These are phyloP conservation scores for Onychostoma macrolepis DNA, from an alignment of 2,113 vertebrate species.

Conservation along the genomic window DNA sequence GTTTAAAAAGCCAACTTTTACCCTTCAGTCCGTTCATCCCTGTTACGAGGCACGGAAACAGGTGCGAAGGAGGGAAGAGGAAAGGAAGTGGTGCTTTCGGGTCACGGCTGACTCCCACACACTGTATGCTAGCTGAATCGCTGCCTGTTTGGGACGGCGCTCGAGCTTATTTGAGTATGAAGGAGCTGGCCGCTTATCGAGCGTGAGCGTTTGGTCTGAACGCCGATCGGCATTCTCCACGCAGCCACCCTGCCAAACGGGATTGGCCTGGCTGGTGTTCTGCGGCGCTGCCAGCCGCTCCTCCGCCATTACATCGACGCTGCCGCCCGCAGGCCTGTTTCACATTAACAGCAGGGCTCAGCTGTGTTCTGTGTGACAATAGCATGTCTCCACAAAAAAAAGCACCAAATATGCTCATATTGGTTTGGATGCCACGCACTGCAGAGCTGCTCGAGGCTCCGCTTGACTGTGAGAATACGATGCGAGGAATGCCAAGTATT, in stretches of 20 bases:
- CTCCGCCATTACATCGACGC: slow-evolving; percentile 17
- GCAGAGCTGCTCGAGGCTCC: slow-evolving; percentile 24
- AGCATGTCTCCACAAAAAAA: background rate
- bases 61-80: slow-evolving; percentile 47
- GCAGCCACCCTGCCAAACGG: slow-evolving; percentile 44
- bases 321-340: slow-evolving; percentile 26
- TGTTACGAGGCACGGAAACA: slow-evolving; percentile 33
- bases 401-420: slow-evolving; percentile 29
- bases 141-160: slow-evolving; percentile 37
- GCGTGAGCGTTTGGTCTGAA: slow-evolving; percentile 2
- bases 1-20: slow-evolving; percentile 37
- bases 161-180: slow-evolving; percentile 46
- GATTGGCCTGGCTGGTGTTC: slow-evolving; percentile 42
- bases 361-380: slow-evolving; percentile 39
- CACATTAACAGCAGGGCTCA: slow-evolving; percentile 33
- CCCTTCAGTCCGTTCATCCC: slow-evolving; percentile 29
- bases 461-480: slow-evolving; percentile 12
- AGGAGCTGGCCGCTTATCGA: slow-evolving; percentile 44
- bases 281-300: slow-evolving; percentile 23
- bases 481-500: slow-evolving; percentile 34
- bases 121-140: slow-evolving; percentile 41
- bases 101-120: slow-evolving; percentile 50
- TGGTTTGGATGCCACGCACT: slow-evolving; percentile 20
- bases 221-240: slow-evolving; percentile 19
- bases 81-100: slow-evolving; percentile 29